Base-by-base conservation (phyloP, 2,113 vertebrate species). In the Dunckerocampus dactyliophorus region DNA sequence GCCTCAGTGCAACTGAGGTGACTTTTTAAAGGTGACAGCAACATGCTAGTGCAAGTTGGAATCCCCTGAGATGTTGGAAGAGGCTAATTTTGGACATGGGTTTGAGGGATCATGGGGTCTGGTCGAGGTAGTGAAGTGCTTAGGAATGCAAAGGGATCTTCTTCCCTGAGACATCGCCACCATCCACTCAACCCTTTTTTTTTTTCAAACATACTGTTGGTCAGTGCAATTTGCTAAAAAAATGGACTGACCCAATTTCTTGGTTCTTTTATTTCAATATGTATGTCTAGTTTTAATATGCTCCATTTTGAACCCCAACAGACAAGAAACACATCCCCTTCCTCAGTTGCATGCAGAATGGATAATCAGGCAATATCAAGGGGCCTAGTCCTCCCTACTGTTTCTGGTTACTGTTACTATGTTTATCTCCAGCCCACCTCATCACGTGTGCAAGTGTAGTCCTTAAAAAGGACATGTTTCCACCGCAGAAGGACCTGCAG, bases 321-420 rank as follows among this genome's bases (percentile, higher is more conserved):
- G 39, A 42, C 34, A 51, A 50, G 22, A 20, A 51, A 13, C 20
- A 13, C 21, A 7, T 21, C 10, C 17, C 20, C 19, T 22, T 13
- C 54, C 47, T 59, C 12, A n/a, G 16, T 20, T 51, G 31, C 57
- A 68, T 51, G 65, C 55, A 65, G 45, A n/a, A 22, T 61, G 49
- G n/a, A 59, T 73, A 69, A 77, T 62, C 55, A 47, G 62, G 55
- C 60, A 71, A 31, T 54, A 70, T 62, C 57, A 57, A 59, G 22
- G 62, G 58, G 52, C 69, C 51, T 12, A 55, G 72, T 67, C 65
- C 48, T 28, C 56, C 45, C 65, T 71, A 67, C 62, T 85, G 80
- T 88, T 87, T 83, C 50, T 89, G 61, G 84, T 84, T 84, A 85
- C 87, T 72, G 87, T 89, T 85, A 63, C 86, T 85, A 84, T 86